Base-by-base conservation (phyloP, 2,888 invertebrate species). In the Conchocele bisecta region DNA sequence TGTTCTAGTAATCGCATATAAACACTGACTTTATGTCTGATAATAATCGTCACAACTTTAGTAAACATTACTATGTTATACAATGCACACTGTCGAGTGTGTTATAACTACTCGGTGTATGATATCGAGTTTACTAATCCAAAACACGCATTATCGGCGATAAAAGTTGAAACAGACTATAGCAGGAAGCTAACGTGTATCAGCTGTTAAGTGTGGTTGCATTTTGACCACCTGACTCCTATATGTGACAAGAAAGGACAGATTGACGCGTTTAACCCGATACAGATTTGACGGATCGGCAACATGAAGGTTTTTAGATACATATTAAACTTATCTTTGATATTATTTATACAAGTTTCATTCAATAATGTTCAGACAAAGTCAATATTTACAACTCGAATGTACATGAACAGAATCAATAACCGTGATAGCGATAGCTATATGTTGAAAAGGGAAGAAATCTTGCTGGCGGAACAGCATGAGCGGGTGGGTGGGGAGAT, bases 401-500 rank as follows among this genome's bases (percentile, higher is more conserved):
- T 37, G 41, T 20, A 11, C 26, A 20, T 39, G 7, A 7, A 35
- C 48, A 31, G n/a, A n/a, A n/a, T n/a, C n/a, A n/a, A n/a, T n/a
- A n/a, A n/a, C n/a, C n/a, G n/a, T n/a, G n/a, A n/a, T n/a, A 37
- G 17, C 13, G 67, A 74, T 39, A 64, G 50, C n/a, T 77, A 77
- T 59, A 48, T 58, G 57, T 29, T 64, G 13, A 39, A 58, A 24
- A 51, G 82, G 54, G 37, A 74, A 41, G 20, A 56, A 9, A 57
- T 85, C 13, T 7, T 85, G 3, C 20, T 65, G 9, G 53, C 51
- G 9, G 86, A 86, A 61, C 24, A 58, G 13, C 59, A 61, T 2
- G 48, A 66, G 39, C 53, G 70, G 24, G 60, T 84, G 4, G 86
- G 86, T 9, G 78, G 77, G 5, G 61, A 77, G n/a, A 24, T 84